Percentiles rank a stretch among this genome's conserved stretches.
Conservation (phyloP, 2,797 vertebrate genomes). For the Sylvilagus floridanus region DNA sequence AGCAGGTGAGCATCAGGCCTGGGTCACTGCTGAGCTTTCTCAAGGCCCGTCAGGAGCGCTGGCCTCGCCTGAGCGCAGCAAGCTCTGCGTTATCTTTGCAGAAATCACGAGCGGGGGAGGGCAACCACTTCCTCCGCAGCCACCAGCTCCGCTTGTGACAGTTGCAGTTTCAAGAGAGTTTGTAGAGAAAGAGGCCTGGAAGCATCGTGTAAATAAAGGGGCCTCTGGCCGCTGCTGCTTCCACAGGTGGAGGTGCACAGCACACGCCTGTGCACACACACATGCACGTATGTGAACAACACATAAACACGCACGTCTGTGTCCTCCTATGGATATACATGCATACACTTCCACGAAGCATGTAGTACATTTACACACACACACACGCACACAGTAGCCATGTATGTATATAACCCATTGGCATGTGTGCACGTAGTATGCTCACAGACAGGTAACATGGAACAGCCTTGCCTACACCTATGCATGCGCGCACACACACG, state of each 20-base stretch:
- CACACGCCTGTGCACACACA: not conserved
- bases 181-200: conserved; percentile 19
- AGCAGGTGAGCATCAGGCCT: not conserved
- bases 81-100: conserved; percentile 54
- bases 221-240: not conserved
- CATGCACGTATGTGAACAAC: too few species aligned
- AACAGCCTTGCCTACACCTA: too few species aligned
- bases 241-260: not conserved
- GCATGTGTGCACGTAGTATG: not conserved
- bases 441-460: too few species aligned
- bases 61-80: not conserved
- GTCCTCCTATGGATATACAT: not conserved
- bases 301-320: not conserved
- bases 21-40: not conserved
- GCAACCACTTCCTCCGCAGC: conserved; percentile 79
- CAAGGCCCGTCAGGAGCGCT: not conserved
- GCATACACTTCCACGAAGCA: not conserved
- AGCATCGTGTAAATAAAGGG: not conserved
- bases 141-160: conserved; percentile 54
- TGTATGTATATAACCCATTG: not conserved
- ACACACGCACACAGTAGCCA: not conserved
- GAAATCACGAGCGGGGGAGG: conserved; percentile 62
- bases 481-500: rapidly evolving
- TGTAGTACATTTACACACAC: too few species aligned
- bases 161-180: conserved; percentile 73